Base-by-base conservation (phyloP, 2,113 vertebrate genomes). In the Dryoscopus gambensis region DNA sequence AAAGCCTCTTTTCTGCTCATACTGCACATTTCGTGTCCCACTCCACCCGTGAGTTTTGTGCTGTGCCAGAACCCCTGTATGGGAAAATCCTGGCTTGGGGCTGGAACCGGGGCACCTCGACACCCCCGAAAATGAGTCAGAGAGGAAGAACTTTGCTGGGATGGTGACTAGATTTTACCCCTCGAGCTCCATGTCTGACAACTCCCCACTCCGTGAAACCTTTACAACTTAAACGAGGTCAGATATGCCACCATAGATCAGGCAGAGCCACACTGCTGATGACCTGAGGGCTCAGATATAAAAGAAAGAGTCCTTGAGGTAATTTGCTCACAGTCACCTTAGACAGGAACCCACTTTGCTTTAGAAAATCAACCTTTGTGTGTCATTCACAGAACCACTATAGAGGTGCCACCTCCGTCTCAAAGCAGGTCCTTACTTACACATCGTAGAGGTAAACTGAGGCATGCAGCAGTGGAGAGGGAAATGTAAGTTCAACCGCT, bases 1-100 rank as follows among this genome's bases (percentile, higher is more conserved):
- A 96, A 97, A 91, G 68, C 80, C 42, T 89, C 64, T 93, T 91
- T 87, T 84, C 89, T 78, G 52, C 56, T 89, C 42, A 69, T 78
- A n/a, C 6, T 70, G 69, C 25, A 42, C 25, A 18, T 63, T 89
- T 91, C 42, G 70, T 46, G 31, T 60, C 10, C 21, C 10, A 1
- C 4, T n/a, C 25, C 31, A 56, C 42, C 68, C 1, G 0, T 4
- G 40, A n/a, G 22, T 13, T 87, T 44, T 60, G 39, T 67, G 73
- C 42, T 53, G 33, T 42, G 55, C 13, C 49, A 47, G 33, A 56
- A 73, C 22, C 9, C n/a, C 44, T 46, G 23, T 19, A 9, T 35
- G 31, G 31, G 55, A 14, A 64, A 25, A 68, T 68, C 28, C 44
- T 44, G 44, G 30, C 44, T 56, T 5, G 0, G 3, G 2, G 25